Conservation (phyloP, 30 jellyfish, hydroid and myxozoan species). For the Pseudorhiza aurosa region DNA sequence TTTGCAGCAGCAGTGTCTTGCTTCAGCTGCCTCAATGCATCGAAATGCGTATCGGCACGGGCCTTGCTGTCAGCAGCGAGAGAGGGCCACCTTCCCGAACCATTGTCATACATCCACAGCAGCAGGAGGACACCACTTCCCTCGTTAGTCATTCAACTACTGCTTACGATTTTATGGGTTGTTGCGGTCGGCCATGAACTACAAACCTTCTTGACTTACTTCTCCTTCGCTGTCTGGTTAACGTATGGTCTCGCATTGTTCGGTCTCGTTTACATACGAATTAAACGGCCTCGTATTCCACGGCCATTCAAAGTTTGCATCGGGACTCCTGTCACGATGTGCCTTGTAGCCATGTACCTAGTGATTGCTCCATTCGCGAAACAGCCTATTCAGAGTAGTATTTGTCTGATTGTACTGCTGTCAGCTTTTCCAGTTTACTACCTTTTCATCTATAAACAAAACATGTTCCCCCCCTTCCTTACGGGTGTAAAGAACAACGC, state of each 20-base stretch:
- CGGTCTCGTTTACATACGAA: constrained; percentile 46
- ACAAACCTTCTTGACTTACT: constrained; percentile 9
- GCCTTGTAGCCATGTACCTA: too few species aligned
- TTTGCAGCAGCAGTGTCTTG: constrained; percentile 15
- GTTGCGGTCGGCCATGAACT: neutral
- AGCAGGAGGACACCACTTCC: constrained; percentile 11
- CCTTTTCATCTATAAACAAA: too few species aligned
- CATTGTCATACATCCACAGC: constrained; percentile 12
- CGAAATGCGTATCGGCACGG: neutral
- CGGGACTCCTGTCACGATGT: constrained; percentile 42
- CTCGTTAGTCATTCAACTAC: neutral
- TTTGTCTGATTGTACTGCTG: too few species aligned
- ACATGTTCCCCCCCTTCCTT: neutral
- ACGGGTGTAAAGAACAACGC: neutral
- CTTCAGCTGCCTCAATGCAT: constrained; percentile 6
- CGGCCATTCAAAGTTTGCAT: constrained; percentile 76
- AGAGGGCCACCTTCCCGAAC: constrained; percentile 31
- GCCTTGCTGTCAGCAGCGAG: constrained; percentile 6
- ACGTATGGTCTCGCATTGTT: constrained; percentile 11
- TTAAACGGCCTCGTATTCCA: constrained; percentile 22
- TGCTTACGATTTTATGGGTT: neutral
- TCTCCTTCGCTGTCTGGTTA: constrained; percentile 46
- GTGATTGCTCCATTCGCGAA: too few species aligned
- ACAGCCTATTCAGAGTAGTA: too few species aligned
- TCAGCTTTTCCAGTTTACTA: too few species aligned